Percentiles rank a stretch among this genome's conserved stretches.
Conservation (phyloP, 1,140 invertebrate species). For the Littorina saxatilis region DNA sequence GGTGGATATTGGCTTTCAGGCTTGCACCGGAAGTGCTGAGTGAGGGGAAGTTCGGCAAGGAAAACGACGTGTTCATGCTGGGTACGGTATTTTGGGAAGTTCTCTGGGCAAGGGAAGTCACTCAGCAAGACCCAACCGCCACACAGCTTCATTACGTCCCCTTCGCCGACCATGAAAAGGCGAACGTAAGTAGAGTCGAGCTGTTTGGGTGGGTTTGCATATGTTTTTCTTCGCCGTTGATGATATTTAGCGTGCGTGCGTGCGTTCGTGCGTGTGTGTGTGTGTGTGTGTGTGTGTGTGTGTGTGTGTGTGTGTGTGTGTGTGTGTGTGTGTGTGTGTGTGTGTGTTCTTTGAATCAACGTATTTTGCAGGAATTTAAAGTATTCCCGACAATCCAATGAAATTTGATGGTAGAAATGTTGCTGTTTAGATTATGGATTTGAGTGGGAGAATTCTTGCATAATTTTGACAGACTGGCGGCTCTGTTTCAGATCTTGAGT, state of each 20-base stretch:
- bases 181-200: not conserved
- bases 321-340: not conserved
- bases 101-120: constrained; percentile 14
- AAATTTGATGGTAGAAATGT: too few species aligned
- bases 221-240: not conserved
- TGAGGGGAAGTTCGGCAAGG: not conserved
- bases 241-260: too few species aligned
- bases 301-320: not conserved
- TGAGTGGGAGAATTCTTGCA: not conserved
- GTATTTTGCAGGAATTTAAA: too few species aligned
- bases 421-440: too few species aligned
- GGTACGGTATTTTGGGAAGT: constrained; percentile 29
- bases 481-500: not conserved
- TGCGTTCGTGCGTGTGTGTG: not conserved
- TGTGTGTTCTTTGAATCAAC: too few species aligned
- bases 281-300: not conserved
- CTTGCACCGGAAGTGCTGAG: constrained; percentile 31
- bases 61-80: constrained; percentile 28
- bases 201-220: not conserved
- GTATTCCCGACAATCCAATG: too few species aligned
- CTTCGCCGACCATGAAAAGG: constrained; percentile 3
- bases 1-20: not conserved
- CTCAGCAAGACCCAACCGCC: not conserved
- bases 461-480: not conserved
- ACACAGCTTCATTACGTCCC: not conserved